Conservation (phyloP, 2,113 vertebrate genomes). For the Thamnaconus septentrionalis region DNA sequence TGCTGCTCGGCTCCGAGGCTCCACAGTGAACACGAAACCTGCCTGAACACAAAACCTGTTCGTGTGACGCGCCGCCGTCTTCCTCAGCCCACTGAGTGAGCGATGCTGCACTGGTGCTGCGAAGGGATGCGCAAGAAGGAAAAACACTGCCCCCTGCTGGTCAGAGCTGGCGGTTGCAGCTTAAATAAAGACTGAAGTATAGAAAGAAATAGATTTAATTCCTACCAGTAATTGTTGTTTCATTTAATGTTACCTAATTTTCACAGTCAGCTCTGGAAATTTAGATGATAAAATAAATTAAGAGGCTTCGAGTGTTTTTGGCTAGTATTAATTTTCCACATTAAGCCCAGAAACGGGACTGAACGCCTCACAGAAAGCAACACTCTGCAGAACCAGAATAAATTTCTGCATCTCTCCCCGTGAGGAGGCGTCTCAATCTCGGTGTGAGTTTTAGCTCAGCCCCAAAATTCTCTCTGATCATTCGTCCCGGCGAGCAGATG, state of each 20-base stretch:
- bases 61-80: too few relatives aligned
- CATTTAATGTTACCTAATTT: too few relatives aligned
- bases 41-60: too few relatives aligned
- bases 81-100: too few relatives aligned
- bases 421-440: not conserved
- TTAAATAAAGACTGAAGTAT: too few relatives aligned
- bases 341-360: not conserved
- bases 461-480: conserved; percentile 39
- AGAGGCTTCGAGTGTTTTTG: too few relatives aligned
- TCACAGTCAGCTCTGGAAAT: not conserved
- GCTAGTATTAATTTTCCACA: too few relatives aligned
- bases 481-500: conserved; percentile 15
- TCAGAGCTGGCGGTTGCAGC: not conserved
- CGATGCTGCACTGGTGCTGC: too few relatives aligned
- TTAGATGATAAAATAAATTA: too few relatives aligned
- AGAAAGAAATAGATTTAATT: not conserved
- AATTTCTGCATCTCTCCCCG: not conserved
- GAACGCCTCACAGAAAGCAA: conserved; percentile 7
- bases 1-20: too few relatives aligned
- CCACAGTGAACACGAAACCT: too few relatives aligned
- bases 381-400: conserved; percentile 3
- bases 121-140: too few relatives aligned
- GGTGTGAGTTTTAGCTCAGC: conserved; percentile 17
- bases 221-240: not conserved
- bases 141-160: conserved; percentile 45